phyloP scores from a whole-genome alignment of 2,113 vertebrate species.

The Pangasianodon gigas region DNA sequence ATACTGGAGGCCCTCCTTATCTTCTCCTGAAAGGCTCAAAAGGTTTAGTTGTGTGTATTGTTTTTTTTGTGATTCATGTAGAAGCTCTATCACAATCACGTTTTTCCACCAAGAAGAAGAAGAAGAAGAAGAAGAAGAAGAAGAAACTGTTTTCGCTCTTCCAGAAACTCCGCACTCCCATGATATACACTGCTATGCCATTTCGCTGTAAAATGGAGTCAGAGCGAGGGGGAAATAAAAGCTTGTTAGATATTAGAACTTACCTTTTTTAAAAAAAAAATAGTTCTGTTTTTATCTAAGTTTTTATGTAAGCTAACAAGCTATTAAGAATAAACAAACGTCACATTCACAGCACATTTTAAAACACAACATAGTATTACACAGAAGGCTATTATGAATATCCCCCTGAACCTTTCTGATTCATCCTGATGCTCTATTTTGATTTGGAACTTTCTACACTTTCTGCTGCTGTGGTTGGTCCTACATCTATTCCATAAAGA shows the following conservation, averaged over 20 bases:
- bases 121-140: not conserved
- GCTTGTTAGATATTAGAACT: not conserved
- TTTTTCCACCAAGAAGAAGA: not conserved
- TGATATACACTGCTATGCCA: not conserved
- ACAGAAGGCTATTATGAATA: not conserved
- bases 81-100: not conserved
- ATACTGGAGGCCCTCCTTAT: not conserved
- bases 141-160: not conserved
- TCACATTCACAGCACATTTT: not conserved
- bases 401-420: not conserved
- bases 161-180: not conserved
- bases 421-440: not conserved
- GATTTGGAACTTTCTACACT: not conserved
- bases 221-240: not conserved
- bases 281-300: not conserved
- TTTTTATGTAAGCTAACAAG: not conserved
- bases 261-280: too few species aligned
- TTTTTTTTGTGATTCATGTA: too few species aligned
- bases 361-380: not conserved
- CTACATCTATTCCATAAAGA: not conserved
- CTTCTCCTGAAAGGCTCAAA: not conserved
- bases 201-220: not conserved
- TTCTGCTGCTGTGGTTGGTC: not conserved
- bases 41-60: not conserved
- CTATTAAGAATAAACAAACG: not conserved